Evolutionary conservation across 2,797 vertebrate genomes (phyloP).

Genomic region (Hyperoplus immaculatus): DNA sequence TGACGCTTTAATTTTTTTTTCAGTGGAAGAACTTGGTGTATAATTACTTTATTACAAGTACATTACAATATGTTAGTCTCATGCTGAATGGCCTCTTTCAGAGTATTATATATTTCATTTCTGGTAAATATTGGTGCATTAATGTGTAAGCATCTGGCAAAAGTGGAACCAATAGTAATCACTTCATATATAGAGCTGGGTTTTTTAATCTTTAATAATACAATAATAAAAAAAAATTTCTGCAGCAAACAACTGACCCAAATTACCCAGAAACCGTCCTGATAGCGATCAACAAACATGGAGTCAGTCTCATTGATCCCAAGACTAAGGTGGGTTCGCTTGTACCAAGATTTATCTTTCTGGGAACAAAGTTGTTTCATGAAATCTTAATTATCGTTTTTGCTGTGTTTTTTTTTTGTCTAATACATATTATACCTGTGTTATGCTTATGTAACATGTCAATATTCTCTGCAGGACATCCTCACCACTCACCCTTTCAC

Average conservation of each 20-base stretch:
- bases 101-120: neutral
- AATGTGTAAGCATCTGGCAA: neutral
- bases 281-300: constrained; percentile 98
- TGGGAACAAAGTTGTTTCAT: too few species aligned
- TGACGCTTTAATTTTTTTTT: too few species aligned
- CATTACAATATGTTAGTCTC: neutral
- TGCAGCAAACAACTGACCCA: constrained; percentile 97
- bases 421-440: neutral
- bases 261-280: constrained; percentile 97
- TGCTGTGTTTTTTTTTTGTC: neutral
- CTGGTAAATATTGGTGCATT: neutral
- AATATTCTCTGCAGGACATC: constrained; percentile 87
- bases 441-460: neutral
- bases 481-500: constrained; percentile 97
- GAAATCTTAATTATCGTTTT: neutral
- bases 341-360: neutral
- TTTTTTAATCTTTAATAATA: neutral
- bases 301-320: constrained; percentile 97
- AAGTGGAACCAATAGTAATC: neutral
- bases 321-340: constrained; percentile 89
- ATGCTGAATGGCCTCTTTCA: neutral
- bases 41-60: neutral
- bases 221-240: neutral
- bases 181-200: neutral
- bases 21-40: too few species aligned